Conservation (phyloP, 2,113 vertebrate species). For the Copsychus sechellarum region DNA sequence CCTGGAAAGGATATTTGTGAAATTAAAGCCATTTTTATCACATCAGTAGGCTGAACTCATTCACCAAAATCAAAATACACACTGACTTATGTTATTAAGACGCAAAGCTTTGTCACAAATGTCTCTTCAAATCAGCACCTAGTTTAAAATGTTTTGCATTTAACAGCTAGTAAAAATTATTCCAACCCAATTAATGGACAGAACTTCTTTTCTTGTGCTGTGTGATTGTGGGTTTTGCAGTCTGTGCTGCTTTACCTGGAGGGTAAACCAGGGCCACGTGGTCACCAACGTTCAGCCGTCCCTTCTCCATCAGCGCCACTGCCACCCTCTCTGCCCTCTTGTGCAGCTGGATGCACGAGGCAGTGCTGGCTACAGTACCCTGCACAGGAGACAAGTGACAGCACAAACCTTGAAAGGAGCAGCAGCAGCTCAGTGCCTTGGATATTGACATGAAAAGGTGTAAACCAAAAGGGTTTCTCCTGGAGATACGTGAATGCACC, state of each 20-base stretch:
- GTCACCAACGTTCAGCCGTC: constrained; percentile 86
- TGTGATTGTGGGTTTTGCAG: neutral
- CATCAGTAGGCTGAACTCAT: neutral
- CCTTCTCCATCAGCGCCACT: constrained; percentile 83
- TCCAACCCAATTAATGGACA: neutral
- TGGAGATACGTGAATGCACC: neutral
- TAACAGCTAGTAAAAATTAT: neutral
- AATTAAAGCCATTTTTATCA: neutral
- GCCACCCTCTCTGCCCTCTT: constrained; percentile 91
- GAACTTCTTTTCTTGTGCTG: neutral
- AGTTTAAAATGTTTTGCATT: neutral
- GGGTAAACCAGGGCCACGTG: constrained; percentile 94
- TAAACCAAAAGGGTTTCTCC: neutral
- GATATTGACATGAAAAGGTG: neutral
- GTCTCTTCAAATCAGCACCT: neutral
- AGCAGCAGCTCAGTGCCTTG: neutral
- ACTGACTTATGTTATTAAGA: neutral
- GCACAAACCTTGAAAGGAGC: neutral
- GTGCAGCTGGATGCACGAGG: constrained; percentile 92
- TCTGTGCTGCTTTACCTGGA: constrained; percentile 79
- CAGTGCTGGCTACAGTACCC: constrained; percentile 89
- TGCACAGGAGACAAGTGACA: constrained; percentile 33
- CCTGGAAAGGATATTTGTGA: constrained; percentile 72
- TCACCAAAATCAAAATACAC: neutral
- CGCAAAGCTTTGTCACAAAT: neutral